Evolutionary conservation across 2,113 vertebrate genomes (phyloP).

Genomic region (Trematomus loennbergii): DNA sequence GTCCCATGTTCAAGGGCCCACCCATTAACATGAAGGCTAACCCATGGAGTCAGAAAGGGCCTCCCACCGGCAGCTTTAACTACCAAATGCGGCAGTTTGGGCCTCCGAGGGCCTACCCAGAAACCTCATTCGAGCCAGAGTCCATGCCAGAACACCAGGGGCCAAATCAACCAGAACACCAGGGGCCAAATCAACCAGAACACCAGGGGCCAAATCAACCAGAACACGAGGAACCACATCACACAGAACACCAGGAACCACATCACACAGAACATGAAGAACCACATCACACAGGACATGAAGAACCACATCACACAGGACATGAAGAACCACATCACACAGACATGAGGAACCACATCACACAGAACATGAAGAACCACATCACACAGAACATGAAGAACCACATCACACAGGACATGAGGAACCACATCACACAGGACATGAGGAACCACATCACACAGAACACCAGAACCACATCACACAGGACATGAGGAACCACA

Average conservation of each 20-base stretch:
- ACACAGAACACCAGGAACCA: no score
- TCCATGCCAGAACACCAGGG: conserved; percentile 62
- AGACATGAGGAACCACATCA: conserved; percentile 56
- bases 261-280: no score
- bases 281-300: conserved; percentile 70
- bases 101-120: conserved; percentile 55
- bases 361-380: conserved; percentile 2
- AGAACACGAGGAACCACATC: neutral
- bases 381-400: no score
- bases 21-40: conserved; percentile 72
- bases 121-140: conserved; percentile 66
- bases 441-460: no score
- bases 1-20: conserved; percentile 34
- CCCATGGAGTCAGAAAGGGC: conserved; percentile 72
- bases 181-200: no score
- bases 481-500: conserved; percentile 52
- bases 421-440: neutral
- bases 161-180: conserved; percentile 45
- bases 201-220: conserved; percentile 24
- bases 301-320: conserved; percentile 32
- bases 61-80: conserved; percentile 52
- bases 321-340: no score
- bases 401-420: conserved; percentile 47
- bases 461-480: no score
- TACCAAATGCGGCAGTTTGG: conserved; percentile 67